Conservation (phyloP, 2,113 vertebrate genomes). For the Sinosuthora webbiana region DNA sequence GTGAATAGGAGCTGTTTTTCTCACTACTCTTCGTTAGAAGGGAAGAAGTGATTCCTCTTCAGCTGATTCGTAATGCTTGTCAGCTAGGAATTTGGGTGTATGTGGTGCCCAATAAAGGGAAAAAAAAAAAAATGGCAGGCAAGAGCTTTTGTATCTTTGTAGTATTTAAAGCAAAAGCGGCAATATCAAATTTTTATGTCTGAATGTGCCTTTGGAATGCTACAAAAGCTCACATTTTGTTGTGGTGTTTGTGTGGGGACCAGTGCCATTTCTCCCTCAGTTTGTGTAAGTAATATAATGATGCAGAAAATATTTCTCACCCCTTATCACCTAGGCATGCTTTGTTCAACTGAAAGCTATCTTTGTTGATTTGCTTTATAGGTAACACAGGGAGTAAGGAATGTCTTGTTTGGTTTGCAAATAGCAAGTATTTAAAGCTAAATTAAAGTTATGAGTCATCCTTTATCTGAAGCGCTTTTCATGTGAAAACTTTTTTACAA, state of each 20-base stretch:
- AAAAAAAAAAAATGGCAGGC: neutral
- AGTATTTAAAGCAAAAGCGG: neutral
- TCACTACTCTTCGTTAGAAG: neutral
- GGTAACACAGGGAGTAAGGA: neutral
- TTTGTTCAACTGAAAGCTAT: constrained; percentile 15
- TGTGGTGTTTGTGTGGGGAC: neutral
- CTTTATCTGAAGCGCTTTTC: constrained; percentile 24
- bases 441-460: constrained; percentile 45
- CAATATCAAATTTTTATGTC: neutral
- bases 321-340: neutral
- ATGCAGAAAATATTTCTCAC: neutral
- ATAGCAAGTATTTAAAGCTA: constrained; percentile 36
- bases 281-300: neutral
- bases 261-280: neutral
- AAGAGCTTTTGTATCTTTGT: neutral
- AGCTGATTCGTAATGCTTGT: neutral
- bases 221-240: neutral
- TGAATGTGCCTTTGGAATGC: neutral
- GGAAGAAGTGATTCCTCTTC: neutral
- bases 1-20: neutral
- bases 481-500: neutral
- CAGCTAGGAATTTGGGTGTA: neutral
- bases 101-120: neutral
- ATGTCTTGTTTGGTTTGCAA: constrained; percentile 52
- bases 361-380: constrained; percentile 27